These are phyloP conservation scores for Drosophila prolongata DNA, from an alignment of 2,888 invertebrate genomes.

Conservation along the genomic window DNA sequence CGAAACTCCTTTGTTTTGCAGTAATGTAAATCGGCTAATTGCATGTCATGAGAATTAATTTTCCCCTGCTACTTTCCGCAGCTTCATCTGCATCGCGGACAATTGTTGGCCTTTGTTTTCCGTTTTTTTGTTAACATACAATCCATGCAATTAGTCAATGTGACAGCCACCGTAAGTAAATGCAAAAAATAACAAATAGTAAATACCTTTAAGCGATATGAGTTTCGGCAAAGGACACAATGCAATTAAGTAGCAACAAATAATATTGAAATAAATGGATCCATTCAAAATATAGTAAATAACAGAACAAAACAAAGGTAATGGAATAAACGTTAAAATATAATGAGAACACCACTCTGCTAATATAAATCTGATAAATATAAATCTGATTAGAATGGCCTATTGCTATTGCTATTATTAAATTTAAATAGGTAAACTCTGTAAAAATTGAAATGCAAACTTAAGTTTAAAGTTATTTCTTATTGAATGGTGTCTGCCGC, in stretches of 20 bases:
- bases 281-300: not conserved
- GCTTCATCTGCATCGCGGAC: not conserved
- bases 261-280: conserved; percentile 4
- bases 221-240: not conserved
- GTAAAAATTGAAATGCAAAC: too few relatives aligned
- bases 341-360: too few relatives aligned
- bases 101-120: conserved; percentile 7
- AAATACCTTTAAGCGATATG: not conserved
- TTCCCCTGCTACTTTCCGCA: conserved; percentile 8
- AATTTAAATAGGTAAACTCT: too few relatives aligned
- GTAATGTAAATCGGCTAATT: conserved; percentile 52
- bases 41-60: conserved; percentile 35
- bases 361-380: too few relatives aligned
- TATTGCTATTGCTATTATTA: too few relatives aligned
- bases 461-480: too few relatives aligned
- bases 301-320: too few relatives aligned
- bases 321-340: not conserved
- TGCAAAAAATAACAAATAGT: conserved; percentile 7
- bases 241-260: not conserved
- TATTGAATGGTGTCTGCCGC: too few relatives aligned
- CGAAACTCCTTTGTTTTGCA: conserved; percentile 2
- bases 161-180: conserved; percentile 14
- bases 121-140: conserved; percentile 1
- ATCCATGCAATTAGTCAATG: conserved; percentile 42
- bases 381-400: too few relatives aligned